Base-by-base conservation (phyloP, 2,888 invertebrate genomes). In the Ethmia dodecea region DNA sequence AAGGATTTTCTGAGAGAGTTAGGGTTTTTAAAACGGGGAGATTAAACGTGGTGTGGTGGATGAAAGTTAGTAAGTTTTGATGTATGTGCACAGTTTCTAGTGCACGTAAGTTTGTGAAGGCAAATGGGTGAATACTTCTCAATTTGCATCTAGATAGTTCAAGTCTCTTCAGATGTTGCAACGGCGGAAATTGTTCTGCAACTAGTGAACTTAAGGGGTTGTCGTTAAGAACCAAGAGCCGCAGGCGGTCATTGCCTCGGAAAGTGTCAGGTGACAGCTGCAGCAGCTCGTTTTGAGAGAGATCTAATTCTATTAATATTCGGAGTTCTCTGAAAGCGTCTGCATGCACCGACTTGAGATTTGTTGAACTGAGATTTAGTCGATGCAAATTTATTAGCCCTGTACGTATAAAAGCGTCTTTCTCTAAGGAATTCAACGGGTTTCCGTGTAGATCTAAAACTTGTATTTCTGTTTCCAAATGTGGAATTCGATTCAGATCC, bases 331-430 rank as follows among this genome's bases (percentile, higher is more conserved):
- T 89, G 77, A 96, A 96, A 0, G 96, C 92, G 60, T 95, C 93
- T 45, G 89, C 88, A 75, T 96, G 92, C 33, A 96, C 83, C 44
- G 91, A 89, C 31, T 89, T 88, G 11, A 96, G 86, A 32, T 91
- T 90, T 33, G 94, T 92, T 43, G 90, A 89, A 47, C 93, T 90
- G 42, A 96, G 77, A 68, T 93, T 95, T 35, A 97, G 89, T 55
- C 93, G 89, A 75, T 97, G 96, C 42, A 96, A 86, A 67, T 97
- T 95, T 37, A 95, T 79, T 48, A 97, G 84, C 3, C 93, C 94
- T 44, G 92, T 89, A n/a, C 88, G 87, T 38, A 91, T 91, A 70
- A 96, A 96, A 25, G 93, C 93, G 56, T 94, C 93, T 54, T 91
- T 89, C 45, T 89, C 89, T 31, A 96, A 81, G 43, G 86, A 87